Evolutionary conservation across 2,888 invertebrate species (phyloP), one percentile per base, ranked within the genome.

Genomic region (Spicauda simplicius): DNA sequence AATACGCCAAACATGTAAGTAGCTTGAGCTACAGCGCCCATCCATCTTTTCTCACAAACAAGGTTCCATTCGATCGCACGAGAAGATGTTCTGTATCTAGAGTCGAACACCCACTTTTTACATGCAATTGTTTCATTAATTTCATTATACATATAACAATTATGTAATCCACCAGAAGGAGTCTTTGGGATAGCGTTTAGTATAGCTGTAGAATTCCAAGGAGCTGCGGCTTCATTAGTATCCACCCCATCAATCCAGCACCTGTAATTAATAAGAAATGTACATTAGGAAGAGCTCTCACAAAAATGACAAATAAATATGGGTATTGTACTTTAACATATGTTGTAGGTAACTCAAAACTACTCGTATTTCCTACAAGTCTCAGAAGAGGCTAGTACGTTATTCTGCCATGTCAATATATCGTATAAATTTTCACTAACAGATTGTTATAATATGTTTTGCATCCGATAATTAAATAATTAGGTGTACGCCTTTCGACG

Each of bases 1-100:
- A 97, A 97, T 6, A 97, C 97, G 16, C 98, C 98, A 76, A 97
- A 93, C 97, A 98, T 97, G 81, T 96, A 97, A 55, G 94, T 81
- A 5, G 96, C 95, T 81, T 97, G 97, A 0, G 97, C 96, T 19
- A 97, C 83, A 0, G 97, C 96, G 1, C 97, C 96, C 95, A 96
- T 96, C 97, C 97, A 97, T 72, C 97, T 93, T 69, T 94, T 90
- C 72, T 96, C 95, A 80, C 98, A 98, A 0, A 97, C 96, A 62
- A 97, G 95, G 80, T 96, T 90, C 97, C 97, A 97, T 84, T 98
- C 97, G 16, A 97, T 97, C 10, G 95, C 95, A 60, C 96, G 94
- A 0, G 97, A 96, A 0, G 96, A 95, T 68, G 95, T 85, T 73
- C 96, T 96, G 78, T 97, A 97, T 0, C 95, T 96, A 10, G 93